Percentiles rank a stretch among this genome's conserved stretches.
These are phyloP conservation scores for Xylota segnis DNA, from an alignment of 2,888 invertebrate species.

Conservation along the genomic window DNA sequence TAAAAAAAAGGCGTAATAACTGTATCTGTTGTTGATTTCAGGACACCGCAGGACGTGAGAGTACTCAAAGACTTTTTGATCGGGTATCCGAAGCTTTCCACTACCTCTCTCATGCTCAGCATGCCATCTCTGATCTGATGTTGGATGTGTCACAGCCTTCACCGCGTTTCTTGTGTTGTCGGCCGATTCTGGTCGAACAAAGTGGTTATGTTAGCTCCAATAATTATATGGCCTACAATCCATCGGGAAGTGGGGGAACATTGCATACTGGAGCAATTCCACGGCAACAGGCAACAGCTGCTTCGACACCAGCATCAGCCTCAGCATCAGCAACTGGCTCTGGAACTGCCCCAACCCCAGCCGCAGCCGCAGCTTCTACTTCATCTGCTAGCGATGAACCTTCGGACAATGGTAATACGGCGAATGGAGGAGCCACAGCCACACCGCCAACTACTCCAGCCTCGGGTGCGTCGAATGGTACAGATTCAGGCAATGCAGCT, in stretches of 20 bases:
- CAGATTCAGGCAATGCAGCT: conserved; percentile 35
- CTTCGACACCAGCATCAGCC: conserved; percentile 76
- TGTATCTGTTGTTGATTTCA: conserved; percentile 55
- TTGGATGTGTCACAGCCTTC: conserved; percentile 89
- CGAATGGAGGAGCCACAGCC: conserved; percentile 43
- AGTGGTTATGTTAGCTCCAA: conserved; percentile 85
- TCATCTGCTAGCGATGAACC: conserved; percentile 67
- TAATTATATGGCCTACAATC: conserved; percentile 78
- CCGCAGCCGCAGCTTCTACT: conserved; percentile 74
- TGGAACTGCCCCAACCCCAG: conserved; percentile 33
- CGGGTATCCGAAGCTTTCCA: conserved; percentile 93
- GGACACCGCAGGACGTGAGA: conserved; percentile 85
- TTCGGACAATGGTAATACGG: conserved; percentile 41
- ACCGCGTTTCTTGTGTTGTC: conserved; percentile 89
- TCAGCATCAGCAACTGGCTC: conserved; percentile 59
- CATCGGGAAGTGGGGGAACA: conserved; percentile 61
- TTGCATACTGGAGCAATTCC: conserved; percentile 72
- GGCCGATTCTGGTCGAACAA: conserved; percentile 90
- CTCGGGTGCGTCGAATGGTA: conserved; percentile 29
- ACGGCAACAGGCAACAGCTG: conserved; percentile 69
- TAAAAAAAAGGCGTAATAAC: neutral
- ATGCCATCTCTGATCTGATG: conserved; percentile 94
- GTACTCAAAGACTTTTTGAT: conserved; percentile 89
- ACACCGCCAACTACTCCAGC: conserved; percentile 65
- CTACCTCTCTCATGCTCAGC: conserved; percentile 94